These are phyloP conservation scores for Patiria miniata DNA, from an alignment of 35 echinoderm and acorn worm species.

Conservation along the genomic window DNA sequence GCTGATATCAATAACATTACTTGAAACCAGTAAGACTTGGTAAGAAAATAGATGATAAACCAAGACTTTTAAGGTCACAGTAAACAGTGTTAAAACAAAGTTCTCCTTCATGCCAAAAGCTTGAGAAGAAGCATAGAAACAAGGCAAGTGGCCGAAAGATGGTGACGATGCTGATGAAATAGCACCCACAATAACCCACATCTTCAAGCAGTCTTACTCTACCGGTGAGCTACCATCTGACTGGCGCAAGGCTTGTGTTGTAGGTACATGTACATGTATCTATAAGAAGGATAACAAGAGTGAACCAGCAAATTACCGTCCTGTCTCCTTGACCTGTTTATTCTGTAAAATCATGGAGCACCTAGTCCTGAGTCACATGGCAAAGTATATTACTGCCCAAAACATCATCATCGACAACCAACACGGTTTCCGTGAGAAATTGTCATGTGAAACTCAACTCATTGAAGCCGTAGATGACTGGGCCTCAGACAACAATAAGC, in stretches of 20 bases:
- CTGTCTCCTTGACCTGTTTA: constrained; percentile 33
- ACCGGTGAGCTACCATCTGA: neutral
- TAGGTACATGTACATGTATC: too few species aligned
- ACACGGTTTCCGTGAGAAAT: too few species aligned
- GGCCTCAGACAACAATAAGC: neutral
- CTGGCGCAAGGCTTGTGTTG: neutral
- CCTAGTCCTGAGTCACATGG: too few species aligned
- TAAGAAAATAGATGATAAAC: constrained; percentile 5
- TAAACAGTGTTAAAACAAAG: too few species aligned
- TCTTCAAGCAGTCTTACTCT: constrained; percentile 21
- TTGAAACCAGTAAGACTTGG: too few species aligned
- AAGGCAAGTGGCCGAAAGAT: constrained; percentile 1
- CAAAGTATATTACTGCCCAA: neutral
- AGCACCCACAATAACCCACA: neutral
- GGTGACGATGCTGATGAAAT: neutral
- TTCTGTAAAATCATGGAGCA: constrained; percentile 43
- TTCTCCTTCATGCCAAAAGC: too few species aligned
- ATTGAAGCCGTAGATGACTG: constrained; percentile 25
- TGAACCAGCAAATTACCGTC: constrained; percentile 12
- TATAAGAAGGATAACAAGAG: constrained; percentile 33
- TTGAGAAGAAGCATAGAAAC: neutral
- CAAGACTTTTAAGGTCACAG: too few species aligned
- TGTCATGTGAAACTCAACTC: constrained; percentile 22
- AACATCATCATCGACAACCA: constrained; percentile 35
- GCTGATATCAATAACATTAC: too few species aligned